Evolutionary conservation across 2,888 invertebrate species (phyloP).

Genomic region (Drosophila eohydei): DNA sequence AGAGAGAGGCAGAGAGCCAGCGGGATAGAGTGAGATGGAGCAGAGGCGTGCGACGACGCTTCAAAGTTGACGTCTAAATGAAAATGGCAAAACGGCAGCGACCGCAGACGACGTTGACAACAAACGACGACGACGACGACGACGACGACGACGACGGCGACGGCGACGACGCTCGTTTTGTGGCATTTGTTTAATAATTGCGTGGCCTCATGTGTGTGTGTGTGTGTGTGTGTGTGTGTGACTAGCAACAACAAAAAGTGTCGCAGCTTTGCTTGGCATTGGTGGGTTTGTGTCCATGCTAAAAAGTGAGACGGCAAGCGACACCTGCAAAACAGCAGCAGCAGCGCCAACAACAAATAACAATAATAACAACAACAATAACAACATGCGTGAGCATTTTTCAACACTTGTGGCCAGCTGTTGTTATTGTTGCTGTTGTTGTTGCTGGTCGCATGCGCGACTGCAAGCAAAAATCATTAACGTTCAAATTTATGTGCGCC

Average conservation of each 20-base stretch:
- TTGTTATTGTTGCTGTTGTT: conserved; percentile 35
- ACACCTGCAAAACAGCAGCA: conserved; percentile 65
- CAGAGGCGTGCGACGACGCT: conserved; percentile 42
- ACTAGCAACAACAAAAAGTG: conserved; percentile 45
- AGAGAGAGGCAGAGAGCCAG: not conserved
- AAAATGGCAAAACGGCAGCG: conserved; percentile 66
- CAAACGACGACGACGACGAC: conserved; percentile 28
- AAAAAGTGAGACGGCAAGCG: conserved; percentile 75
- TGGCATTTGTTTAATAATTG: conserved; percentile 49
- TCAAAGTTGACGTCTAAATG: conserved; percentile 67
- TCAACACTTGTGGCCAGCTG: conserved; percentile 70
- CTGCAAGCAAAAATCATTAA: conserved; percentile 80
- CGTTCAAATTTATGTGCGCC: conserved; percentile 74
- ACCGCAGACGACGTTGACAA: conserved; percentile 86
- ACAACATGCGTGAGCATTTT: conserved; percentile 52
- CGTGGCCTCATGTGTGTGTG: conserved; percentile 4
- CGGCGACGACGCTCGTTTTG: conserved; percentile 14
- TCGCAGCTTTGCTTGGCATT: conserved; percentile 51
- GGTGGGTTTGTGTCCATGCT: conserved; percentile 67
- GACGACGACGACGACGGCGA: conserved; percentile 21
- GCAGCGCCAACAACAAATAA: conserved; percentile 19
- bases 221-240: conserved; percentile 11
- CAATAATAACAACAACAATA: conserved; percentile 9
- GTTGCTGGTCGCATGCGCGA: conserved; percentile 58
- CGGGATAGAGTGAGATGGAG: conserved; percentile 4